Conservation (phyloP, 2,888 invertebrate genomes). For the Pharmacophagus antenor region DNA sequence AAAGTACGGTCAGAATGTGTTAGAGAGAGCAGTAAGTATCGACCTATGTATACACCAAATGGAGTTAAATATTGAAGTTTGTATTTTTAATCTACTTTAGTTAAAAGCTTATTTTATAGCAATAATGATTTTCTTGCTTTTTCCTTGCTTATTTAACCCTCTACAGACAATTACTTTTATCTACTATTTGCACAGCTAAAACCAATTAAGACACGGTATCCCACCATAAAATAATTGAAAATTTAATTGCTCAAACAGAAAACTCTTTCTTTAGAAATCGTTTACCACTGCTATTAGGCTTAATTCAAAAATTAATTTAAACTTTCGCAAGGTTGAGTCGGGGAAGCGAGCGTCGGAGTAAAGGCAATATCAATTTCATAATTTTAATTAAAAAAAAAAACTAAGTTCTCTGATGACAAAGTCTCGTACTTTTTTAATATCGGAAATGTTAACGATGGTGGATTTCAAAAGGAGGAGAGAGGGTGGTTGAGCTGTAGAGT, state of each 20-base stretch:
- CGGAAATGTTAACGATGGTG: conserved; percentile 72
- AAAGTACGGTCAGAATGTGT: too few species aligned
- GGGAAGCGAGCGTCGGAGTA: conserved; percentile 67
- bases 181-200: conserved; percentile 56
- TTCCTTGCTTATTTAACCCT: conserved; percentile 2
- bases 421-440: conserved; percentile 81
- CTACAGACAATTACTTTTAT: conserved; percentile 30
- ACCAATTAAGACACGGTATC: conserved; percentile 65
- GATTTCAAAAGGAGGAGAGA: conserved; percentile 45
- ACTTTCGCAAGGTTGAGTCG: conserved; percentile 76
- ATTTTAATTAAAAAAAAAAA: conserved; percentile 81
- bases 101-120: conserved; percentile 9
- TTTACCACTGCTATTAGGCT: conserved; percentile 77
- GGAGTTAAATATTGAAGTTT: not conserved
- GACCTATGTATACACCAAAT: not conserved
- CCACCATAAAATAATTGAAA: conserved; percentile 68
- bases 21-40: not conserved
- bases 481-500: conserved; percentile 36
- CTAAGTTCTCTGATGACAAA: conserved; percentile 79
- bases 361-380: conserved; percentile 82
- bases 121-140: conserved; percentile 40
- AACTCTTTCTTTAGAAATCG: conserved; percentile 76
- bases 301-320: conserved; percentile 81
- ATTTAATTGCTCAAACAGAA: conserved; percentile 67
- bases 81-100: not conserved